These are phyloP conservation scores for Lophotis ruficrista DNA, from an alignment of 2,113 vertebrate species.

Conservation along the genomic window DNA sequence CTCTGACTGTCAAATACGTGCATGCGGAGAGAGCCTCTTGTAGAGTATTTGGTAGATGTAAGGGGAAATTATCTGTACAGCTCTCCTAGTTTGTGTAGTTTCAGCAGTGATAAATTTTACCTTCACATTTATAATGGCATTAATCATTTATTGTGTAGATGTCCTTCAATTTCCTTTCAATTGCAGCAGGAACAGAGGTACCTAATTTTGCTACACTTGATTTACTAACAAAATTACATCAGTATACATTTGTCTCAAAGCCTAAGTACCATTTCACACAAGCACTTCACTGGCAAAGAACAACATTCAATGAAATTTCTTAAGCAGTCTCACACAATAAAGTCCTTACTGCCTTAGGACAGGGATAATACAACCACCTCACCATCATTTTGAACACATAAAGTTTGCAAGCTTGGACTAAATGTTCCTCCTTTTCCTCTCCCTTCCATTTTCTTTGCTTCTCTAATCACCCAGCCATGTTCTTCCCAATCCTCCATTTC, in stretches of 20 bases:
- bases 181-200: slow-evolving; percentile 1
- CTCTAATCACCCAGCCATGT: background rate
- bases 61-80: background rate
- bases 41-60: background rate
- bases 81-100: background rate
- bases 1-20: background rate
- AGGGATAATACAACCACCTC: background rate
- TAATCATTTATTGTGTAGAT: background rate
- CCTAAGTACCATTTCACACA: background rate
- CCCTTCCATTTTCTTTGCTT: background rate
- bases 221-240: slow-evolving; percentile 46
- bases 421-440: background rate
- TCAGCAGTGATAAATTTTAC: background rate
- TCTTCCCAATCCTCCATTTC: background rate
- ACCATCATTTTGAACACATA: background rate
- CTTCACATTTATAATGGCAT: background rate
- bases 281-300: slow-evolving; percentile 7
- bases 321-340: background rate
- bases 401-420: background rate
- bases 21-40: background rate
- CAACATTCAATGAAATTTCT: background rate
- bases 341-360: background rate
- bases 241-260: background rate
- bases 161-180: slow-evolving; percentile 12
- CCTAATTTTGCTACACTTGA: slow-evolving; percentile 24